Evolutionary conservation across 2,113 vertebrate genomes (phyloP), one percentile per base, ranked within the genome.

Genomic region (Neotragus moschatus): DNA sequence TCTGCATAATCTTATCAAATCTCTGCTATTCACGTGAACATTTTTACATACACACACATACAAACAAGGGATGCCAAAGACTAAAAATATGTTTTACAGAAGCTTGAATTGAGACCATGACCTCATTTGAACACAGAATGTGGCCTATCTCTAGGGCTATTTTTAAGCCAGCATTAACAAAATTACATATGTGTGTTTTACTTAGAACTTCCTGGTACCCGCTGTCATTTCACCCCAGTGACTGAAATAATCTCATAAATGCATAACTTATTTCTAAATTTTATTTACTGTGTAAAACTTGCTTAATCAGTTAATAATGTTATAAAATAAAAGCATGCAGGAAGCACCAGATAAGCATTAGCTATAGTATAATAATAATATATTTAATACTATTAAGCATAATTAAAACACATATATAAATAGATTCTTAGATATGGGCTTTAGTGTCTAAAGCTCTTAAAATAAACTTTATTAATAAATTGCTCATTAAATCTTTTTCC

Each of bases 41-140:
- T 86, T 89, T 39, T 89, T 73, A 90, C 45, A 98, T 43, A 96
- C 84, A 53, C 33, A 81, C 79, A 36, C 25, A 94, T n/a, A 96
- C 45, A 95, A 77, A 94, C 61, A 96, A 43, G 23, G 61, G 33
- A 88, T 70, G 73, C 47, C 53, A 92, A 77, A 79, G n/a, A 91
- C 79, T 94, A 82, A 89, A 98, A 97, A 92, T 94, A 87, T 88
- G 86, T 79, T 86, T 95, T 88, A 89, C 70, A 93, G 66, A 84
- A 66, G 51, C 56, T 88, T 77, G 49, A 95, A 91, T 94, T 91
- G 93, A 96, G 96, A 88, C 10, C 17, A 45, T 96, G 88, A 93
- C 97, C 95, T 97, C 47, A 63, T 93, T 96, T 97, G 79, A 94
- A 91, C 13, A 19, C 21, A 75, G 49, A 39, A 26, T 79, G 56